These are phyloP conservation scores for Malurus elegans DNA, from an alignment of 2,113 vertebrate genomes.

Conservation along the genomic window DNA sequence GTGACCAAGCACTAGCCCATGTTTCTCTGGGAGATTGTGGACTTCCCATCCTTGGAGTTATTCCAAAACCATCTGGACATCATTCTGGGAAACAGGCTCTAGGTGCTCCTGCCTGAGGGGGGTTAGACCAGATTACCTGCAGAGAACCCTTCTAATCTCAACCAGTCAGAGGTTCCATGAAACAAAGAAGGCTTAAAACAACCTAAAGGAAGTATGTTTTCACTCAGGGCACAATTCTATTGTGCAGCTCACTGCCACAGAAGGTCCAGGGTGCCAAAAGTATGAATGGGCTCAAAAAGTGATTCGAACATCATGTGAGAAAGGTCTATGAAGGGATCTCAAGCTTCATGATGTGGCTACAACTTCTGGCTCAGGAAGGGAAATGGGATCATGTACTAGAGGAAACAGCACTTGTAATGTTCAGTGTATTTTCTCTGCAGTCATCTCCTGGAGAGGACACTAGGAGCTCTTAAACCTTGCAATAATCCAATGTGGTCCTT, in stretches of 20 bases:
- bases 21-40: background rate
- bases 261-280: background rate
- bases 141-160: background rate
- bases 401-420: background rate
- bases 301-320: background rate
- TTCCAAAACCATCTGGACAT: background rate
- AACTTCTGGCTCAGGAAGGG: background rate
- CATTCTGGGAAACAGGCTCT: background rate
- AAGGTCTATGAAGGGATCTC: background rate
- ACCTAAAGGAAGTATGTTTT: background rate
- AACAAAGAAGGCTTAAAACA: background rate
- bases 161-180: background rate
- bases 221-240: background rate
- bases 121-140: background rate
- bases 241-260: background rate
- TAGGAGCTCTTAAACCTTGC: background rate
- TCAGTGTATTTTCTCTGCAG: background rate
- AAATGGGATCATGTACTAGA: accelerated
- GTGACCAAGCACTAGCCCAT: background rate
- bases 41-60: background rate
- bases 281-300: background rate
- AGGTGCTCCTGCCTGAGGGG: background rate
- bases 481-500: background rate
- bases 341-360: background rate
- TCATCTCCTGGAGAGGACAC: background rate